Percentiles rank a stretch among this genome's conserved stretches.
These are phyloP conservation scores for Ranitomeya variabilis DNA, from an alignment of 2,113 vertebrate species.

Conservation along the genomic window DNA sequence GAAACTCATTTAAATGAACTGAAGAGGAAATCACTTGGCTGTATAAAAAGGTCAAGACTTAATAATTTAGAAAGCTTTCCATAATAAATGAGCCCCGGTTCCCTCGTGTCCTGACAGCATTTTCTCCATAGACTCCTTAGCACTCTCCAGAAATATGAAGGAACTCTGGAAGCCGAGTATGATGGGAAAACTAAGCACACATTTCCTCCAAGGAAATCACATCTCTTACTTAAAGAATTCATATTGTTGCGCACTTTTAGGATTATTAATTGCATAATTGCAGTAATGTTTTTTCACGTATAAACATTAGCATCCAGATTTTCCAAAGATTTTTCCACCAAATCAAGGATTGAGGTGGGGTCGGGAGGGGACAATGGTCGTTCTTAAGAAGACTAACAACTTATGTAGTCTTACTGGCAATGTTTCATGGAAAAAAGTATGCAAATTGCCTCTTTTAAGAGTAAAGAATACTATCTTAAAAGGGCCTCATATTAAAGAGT, in stretches of 20 bases:
- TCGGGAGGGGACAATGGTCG: too few relatives aligned
- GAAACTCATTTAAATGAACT: constrained; percentile 12
- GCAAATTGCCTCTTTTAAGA: too few relatives aligned
- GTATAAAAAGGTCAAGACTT: constrained; percentile 40
- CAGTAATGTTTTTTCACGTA: neutral
- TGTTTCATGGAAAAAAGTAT: too few relatives aligned
- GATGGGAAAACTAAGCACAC: neutral
- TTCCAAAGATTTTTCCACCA: neutral
- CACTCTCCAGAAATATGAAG: constrained; percentile 13
- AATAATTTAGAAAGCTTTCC: constrained; percentile 33
- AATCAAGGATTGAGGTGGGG: neutral
- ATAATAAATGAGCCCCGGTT: constrained; percentile 23
- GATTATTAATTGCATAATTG: neutral
- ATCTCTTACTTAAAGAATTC: constrained; percentile 6
- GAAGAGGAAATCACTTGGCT: constrained; percentile 31
- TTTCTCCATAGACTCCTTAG: constrained; percentile 21
- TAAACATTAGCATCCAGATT: neutral
- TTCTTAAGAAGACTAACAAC: too few relatives aligned
- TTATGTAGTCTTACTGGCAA: too few relatives aligned
- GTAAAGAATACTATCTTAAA: too few relatives aligned
- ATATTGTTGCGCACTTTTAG: neutral
- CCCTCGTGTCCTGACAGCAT: neutral
- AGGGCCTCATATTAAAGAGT: too few relatives aligned
- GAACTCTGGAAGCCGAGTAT: neutral
- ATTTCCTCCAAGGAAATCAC: neutral